Conservation (phyloP, 2,888 invertebrate species). For the Rapana venosa region DNA sequence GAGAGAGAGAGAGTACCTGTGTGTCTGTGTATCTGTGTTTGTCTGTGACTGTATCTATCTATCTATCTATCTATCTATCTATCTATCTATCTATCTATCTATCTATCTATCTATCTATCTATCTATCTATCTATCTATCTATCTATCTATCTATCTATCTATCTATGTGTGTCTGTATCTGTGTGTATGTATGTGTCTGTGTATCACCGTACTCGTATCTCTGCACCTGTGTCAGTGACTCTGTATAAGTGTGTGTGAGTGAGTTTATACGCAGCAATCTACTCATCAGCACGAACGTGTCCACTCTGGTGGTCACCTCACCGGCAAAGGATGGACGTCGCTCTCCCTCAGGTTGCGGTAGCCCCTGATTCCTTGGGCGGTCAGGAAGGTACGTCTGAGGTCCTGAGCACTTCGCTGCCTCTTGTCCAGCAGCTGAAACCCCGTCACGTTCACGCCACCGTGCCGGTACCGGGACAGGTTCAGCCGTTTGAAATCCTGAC, state of each 20-base stretch:
- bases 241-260: not conserved
- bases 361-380: conserved; percentile 69
- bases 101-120: not conserved
- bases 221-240: not conserved
- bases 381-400: conserved; percentile 80
- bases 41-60: not conserved
- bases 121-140: not conserved
- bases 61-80: not conserved
- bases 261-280: not conserved
- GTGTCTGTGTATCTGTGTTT: too few species aligned
- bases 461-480: conserved; percentile 96
- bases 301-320: not conserved
- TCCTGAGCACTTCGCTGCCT: conserved; percentile 76
- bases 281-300: not conserved
- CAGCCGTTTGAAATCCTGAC: conserved; percentile 93
- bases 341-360: not conserved
- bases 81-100: not conserved
- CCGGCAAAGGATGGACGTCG: conserved; percentile 42
- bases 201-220: not conserved
- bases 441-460: conserved; percentile 96
- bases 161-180: not conserved
- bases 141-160: not conserved
- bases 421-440: conserved; percentile 92
- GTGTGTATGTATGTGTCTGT: too few species aligned
- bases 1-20: too few species aligned